A percentile compares a stretch with the other conserved stretches of the same genome.
phyloP scores from a whole-genome alignment of 2,888 invertebrate genomes.

The Petrolisthes manimaculis region DNA sequence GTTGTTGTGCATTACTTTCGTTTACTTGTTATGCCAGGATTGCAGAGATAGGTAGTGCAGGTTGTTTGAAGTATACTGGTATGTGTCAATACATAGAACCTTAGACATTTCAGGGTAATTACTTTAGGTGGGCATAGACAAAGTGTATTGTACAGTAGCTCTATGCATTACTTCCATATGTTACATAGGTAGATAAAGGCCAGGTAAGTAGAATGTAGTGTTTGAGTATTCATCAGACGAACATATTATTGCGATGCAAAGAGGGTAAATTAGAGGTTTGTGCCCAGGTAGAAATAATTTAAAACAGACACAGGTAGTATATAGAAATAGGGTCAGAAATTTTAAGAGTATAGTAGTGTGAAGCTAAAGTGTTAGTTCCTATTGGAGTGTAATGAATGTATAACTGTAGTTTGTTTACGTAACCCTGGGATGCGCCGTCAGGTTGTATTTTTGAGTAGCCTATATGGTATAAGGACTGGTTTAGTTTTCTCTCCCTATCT shows the following conservation, averaged over 20 bases:
- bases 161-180: neutral
- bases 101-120: neutral
- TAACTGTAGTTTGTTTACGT: neutral
- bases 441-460: neutral
- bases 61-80: too few species aligned
- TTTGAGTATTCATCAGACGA: neutral
- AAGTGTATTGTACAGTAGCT: neutral
- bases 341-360: neutral
- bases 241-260: neutral
- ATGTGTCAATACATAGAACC: too few species aligned
- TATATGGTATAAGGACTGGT: neutral
- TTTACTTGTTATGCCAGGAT: neutral
- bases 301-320: neutral
- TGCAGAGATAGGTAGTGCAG: neutral
- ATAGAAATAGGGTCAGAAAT: neutral
- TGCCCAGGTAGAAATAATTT: neutral
- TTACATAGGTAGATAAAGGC: neutral
- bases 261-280: neutral
- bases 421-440: neutral
- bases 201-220: neutral
- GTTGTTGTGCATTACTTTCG: too few species aligned
- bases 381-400: neutral
- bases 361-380: neutral
- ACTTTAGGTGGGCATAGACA: constrained; percentile 1
- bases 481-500: neutral